phyloP scores from a whole-genome alignment of 2,113 vertebrate species.

The Cyanocitta stelleri region DNA sequence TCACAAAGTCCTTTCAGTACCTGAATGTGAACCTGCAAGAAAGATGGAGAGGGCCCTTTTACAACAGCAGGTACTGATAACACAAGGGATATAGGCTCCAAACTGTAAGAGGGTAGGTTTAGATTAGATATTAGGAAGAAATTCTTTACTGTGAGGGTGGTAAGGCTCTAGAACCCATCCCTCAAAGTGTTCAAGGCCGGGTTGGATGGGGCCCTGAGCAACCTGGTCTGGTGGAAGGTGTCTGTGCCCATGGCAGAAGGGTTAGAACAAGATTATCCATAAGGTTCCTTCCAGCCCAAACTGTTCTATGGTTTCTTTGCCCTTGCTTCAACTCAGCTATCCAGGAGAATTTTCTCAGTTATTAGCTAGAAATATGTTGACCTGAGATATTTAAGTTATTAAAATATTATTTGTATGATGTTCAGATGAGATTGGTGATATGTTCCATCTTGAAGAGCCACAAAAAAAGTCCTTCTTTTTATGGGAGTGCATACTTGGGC shows the following conservation, averaged over 20 bases:
- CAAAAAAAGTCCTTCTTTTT: not conserved
- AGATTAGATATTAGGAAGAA: not conserved
- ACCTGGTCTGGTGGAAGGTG: not conserved
- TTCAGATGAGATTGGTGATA: not conserved
- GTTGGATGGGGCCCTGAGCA: not conserved
- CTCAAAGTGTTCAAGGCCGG: not conserved
- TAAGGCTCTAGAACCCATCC: not conserved
- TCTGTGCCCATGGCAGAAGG: not conserved
- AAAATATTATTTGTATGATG: not conserved
- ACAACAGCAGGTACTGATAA: not conserved
- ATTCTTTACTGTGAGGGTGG: not conserved
- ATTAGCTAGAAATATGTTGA: not conserved
- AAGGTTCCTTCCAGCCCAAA: not conserved
- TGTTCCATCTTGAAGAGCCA: not conserved
- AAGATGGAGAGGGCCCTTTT: not conserved
- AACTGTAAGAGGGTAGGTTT: not conserved
- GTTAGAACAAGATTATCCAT: not conserved
- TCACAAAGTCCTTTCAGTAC: not conserved
- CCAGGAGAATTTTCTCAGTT: not conserved
- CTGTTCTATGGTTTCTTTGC: not conserved
- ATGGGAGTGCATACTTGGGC: not conserved
- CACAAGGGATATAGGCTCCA: not conserved
- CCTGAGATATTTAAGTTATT: not conserved
- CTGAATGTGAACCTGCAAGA: not conserved
- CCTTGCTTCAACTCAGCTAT: not conserved